Base-by-base conservation (phyloP, 1,140 invertebrate species). In the Drosophila saltans region DNA sequence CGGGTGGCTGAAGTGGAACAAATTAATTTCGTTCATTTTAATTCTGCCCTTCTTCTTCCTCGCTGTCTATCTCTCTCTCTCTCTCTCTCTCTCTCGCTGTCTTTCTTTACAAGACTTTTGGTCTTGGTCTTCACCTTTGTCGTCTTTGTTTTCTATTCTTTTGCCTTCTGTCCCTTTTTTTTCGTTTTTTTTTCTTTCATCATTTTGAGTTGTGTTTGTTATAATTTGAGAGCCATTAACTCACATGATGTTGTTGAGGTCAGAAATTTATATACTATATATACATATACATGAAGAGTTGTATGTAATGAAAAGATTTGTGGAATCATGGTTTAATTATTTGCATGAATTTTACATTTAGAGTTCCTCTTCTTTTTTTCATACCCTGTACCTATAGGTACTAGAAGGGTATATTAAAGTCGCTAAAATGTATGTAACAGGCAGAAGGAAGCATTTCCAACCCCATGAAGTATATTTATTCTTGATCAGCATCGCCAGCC, bases 1-100 rank as follows among this genome's bases (percentile, higher is more conserved):
- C 80, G 80, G 84, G 80, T 88, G 80, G 80, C 83, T 88, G 80
- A 83, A 88, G 84, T 88, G 84, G 84, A 88, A 88, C 84, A 88
- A 88, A 88, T 88, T 89, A 88, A 89, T 89, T 88, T 88, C 70
- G 65, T 89, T 88, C 71, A 45, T 83, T 80, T 89, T 83, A 80
- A 83, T 86, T 80, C 76, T 78, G 45, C 33, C 39, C 10, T 9
- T 7, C 45, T 8, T 11, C 41, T n/a, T 16, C 16, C 16, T 16
- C 40, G 2, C 11, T n/a, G 0, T 43, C 1, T n/a, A 11, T n/a
- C 8, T 3, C 21, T 52, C 3, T 5, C 33, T 36, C 33, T 52
- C 45, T 52, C 45, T 52, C 21, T 26, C 2, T 52, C 21, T 26
- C 21, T 26, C 30, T 66, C 59, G 21, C 39, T 9, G 21, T 16